Evolutionary conservation across 2,113 vertebrate genomes (phyloP), one percentile per base, ranked within the genome.

Genomic region (Xyliphius kryptos): DNA sequence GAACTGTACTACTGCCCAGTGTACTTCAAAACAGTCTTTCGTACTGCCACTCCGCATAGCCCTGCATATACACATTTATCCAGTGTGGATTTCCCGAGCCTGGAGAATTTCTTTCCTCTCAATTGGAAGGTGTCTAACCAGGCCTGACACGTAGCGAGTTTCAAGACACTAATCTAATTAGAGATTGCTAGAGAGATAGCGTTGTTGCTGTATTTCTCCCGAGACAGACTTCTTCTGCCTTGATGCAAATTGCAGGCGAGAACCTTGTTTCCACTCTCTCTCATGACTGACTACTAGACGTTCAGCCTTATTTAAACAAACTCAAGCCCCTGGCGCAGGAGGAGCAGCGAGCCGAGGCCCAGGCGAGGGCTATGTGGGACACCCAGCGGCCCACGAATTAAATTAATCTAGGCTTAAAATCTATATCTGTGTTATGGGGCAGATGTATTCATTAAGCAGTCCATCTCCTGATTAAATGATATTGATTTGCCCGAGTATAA

Each of bases 91-190:
- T 74, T 73, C 63, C 63, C 26, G 71, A 68, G 76, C 74, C 74
- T 14, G 67, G 60, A 82, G 73, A 49, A 80, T 80, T 87, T 82
- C 80, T 83, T 72, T 85, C 81, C 85, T 85, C 82, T 87, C 78
- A 73, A 26, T 74, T 75, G 76, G 75, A 74, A 75, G 76, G 73
- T 80, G 76, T 73, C 81, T 86, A 87, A 84, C 82, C 80, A 83
- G 82, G 79, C 79, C 79, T 85, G 84, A 87, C 83, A 78, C 68
- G 80, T 82, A 79, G 79, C 76, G 80, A 85, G 82, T 80, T 81
- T 83, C 82, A 73, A 80, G 83, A 85, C 81, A 79, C 83, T 86
- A 84, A 85, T 86, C 82, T 83, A 85, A 86, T 87, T 87, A 85
- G 80, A 85, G 82, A 86, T 85, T 85, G 81, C 74, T 79, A 77